A percentile compares a stretch with the other conserved stretches of the same genome.
Evolutionary conservation across 30 jellyfish, hydroid and myxozoan genomes (phyloP).

Genomic region (Cassiopea xamachana): DNA sequence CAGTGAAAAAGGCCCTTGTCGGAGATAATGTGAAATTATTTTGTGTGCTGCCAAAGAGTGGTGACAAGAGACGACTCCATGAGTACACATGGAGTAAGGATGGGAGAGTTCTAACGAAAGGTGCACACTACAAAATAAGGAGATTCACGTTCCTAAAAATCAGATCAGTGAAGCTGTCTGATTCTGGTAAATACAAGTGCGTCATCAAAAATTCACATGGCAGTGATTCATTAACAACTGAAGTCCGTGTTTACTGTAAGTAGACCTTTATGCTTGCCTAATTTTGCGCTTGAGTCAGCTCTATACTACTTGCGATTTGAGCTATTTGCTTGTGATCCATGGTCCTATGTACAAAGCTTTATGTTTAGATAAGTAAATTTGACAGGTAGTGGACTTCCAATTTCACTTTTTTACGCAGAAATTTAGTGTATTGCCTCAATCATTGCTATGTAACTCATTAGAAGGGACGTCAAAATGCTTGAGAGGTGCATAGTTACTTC

Average conservation of each 20-base stretch:
- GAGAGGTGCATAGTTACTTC: no score
- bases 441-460: no score
- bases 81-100: constrained; percentile 58
- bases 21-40: constrained; percentile 41
- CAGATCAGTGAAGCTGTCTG: constrained; percentile 19
- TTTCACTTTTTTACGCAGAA: no score
- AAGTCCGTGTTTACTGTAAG: constrained; percentile 28
- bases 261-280: no score
- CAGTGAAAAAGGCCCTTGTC: constrained; percentile 22
- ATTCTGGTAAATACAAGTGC: constrained; percentile 62
- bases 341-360: no score
- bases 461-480: no score
- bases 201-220: constrained; percentile 21
- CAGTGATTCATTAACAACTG: constrained; percentile 23
- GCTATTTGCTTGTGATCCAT: no score
- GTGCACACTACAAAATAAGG: constrained; percentile 30
- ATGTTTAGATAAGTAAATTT: no score
- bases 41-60: constrained; percentile 19
- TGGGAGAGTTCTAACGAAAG: constrained; percentile 4
- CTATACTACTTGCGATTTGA: no score
- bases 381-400: no score
- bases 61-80: not conserved
- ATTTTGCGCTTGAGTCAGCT: no score
- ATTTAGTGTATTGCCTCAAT: no score
- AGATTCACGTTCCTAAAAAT: constrained; percentile 45